These are phyloP conservation scores for Platygyra sinensis DNA, from an alignment of 64 coral and sea anemone genomes.

Conservation along the genomic window DNA sequence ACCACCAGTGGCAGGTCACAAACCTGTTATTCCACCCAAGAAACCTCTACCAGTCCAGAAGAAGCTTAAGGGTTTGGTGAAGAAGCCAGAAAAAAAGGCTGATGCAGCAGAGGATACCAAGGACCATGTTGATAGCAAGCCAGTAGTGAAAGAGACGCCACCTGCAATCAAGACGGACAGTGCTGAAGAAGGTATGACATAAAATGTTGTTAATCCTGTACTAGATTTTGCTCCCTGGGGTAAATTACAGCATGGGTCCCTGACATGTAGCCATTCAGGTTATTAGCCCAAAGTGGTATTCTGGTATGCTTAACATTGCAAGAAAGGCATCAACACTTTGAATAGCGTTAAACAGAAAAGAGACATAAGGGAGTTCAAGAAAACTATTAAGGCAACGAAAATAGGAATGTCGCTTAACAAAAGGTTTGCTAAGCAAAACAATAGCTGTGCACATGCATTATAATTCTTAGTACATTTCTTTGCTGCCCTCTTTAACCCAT, in stretches of 20 bases:
- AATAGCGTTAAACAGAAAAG: too few species aligned
- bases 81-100: conserved; percentile 7
- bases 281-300: too few species aligned
- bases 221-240: neutral
- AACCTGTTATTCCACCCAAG: conserved; percentile 41
- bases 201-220: neutral
- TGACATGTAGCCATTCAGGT: too few species aligned
- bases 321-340: too few species aligned
- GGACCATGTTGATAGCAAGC: neutral
- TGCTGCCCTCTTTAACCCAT: too few species aligned
- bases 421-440: too few species aligned
- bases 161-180: neutral
- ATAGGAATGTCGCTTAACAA: too few species aligned
- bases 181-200: neutral
- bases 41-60: conserved; percentile 24
- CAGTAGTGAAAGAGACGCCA: neutral
- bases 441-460: too few species aligned
- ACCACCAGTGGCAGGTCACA: conserved; percentile 12
- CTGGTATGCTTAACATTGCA: too few species aligned
- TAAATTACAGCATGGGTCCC: neutral
- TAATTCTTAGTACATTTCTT: too few species aligned
- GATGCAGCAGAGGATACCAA: neutral
- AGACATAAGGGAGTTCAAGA: too few species aligned
- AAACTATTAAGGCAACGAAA: too few species aligned
- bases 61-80: neutral